Evolutionary conservation across 2,888 invertebrate species (phyloP), one percentile per base, ranked within the genome.

Genomic region (Theretra japonica): DNA sequence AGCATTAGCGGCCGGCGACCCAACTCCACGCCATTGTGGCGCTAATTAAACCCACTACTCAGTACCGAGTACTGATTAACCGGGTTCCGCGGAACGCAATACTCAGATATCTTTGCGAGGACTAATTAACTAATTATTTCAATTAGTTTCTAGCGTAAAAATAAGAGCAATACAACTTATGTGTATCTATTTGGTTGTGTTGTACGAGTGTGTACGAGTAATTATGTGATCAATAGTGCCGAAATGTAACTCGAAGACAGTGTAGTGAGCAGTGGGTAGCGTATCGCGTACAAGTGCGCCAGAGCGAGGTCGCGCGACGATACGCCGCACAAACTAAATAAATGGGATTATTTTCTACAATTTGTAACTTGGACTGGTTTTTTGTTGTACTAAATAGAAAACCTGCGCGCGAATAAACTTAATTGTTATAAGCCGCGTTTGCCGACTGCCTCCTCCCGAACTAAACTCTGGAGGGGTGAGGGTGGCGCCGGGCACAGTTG

Each of bases 361-460:
- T 75, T 71, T 78, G 82, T 77, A 79, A 77, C 77, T 79, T 76
- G 69, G 79, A 80, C 79, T 81, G 78, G 79, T 78, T 86, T 85
- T 89, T 86, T 84, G 83, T 83, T 79, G 81, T 84, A 81, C 79
- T 82, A 83, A 90, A 89, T 85, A 87, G 87, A 90, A 65, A 91
- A 91, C 86, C 87, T 89, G 88, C 84, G 84, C 90, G 87, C 86
- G 90, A 92, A 92, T 92, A 93, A 93, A 93, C 92, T 93, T 93
- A 94, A 94, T 94, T 94, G 94, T 94, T 92, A 88, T 91, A 94
- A 93, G 93, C 91, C 91, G 89, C 88, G 90, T 86, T 90, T 86
- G 87, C 88, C 85, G 88, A 84, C 88, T 86, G 85, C 90, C 91
- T 80, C 91, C 91, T 88, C 84, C 75, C 73, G 71, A 80, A 80